These are phyloP conservation scores for Latrodectus hesperus DNA, from an alignment of 2,888 invertebrate genomes.

Conservation along the genomic window DNA sequence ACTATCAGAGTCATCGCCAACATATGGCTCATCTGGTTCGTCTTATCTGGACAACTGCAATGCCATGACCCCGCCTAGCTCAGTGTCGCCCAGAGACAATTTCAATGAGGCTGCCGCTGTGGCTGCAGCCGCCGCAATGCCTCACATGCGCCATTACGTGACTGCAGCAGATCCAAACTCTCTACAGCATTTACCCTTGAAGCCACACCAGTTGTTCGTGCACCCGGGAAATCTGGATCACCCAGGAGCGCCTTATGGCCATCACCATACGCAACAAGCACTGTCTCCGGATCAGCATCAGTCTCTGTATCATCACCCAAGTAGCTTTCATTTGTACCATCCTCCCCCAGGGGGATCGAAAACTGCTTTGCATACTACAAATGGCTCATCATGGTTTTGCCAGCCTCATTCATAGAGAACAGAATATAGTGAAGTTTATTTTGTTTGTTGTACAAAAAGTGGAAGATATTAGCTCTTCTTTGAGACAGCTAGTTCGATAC, in stretches of 20 bases:
- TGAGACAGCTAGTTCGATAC: neutral
- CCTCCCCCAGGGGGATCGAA: constrained; percentile 75
- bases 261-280: constrained; percentile 84
- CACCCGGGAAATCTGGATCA: constrained; percentile 79
- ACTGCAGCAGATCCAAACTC: constrained; percentile 76
- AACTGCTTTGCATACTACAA: constrained; percentile 56
- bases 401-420: constrained; percentile 56
- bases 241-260: constrained; percentile 78
- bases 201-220: constrained; percentile 90
- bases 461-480: neutral
- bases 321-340: constrained; percentile 92
- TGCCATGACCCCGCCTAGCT: constrained; percentile 96
- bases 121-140: constrained; percentile 64
- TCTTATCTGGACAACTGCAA: constrained; percentile 80
- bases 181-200: constrained; percentile 84
- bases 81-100: constrained; percentile 93
- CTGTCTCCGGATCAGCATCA: constrained; percentile 81
- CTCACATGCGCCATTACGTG: constrained; percentile 66
- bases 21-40: constrained; percentile 74
- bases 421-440: constrained; percentile 18
- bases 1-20: constrained; percentile 78
- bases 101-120: constrained; percentile 78
- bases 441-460: constrained; percentile 25
- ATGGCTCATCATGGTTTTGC: constrained; percentile 62
- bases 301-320: constrained; percentile 76